Evolutionary conservation across 2,888 invertebrate species (phyloP).

Genomic region (Saturnia japonica): DNA sequence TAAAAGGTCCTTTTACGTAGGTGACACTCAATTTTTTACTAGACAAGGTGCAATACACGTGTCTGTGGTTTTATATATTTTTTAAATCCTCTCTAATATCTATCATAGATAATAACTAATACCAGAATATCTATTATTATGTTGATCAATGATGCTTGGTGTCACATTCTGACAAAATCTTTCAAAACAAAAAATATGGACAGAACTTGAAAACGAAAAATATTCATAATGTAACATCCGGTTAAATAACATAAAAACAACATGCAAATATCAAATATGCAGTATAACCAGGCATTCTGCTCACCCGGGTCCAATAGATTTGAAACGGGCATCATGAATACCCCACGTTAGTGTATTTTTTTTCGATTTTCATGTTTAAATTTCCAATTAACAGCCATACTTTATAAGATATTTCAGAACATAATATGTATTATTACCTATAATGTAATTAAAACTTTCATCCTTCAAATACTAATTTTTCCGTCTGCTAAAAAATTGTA

Average conservation of each 20-base stretch:
- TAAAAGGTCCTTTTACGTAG: not conserved
- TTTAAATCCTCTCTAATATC: not conserved
- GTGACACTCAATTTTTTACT: not conserved
- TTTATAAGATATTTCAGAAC: not conserved
- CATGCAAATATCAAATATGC: constrained; percentile 47
- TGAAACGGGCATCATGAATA: not conserved
- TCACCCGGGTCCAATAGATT: constrained; percentile 23
- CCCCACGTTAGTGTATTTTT: constrained; percentile 7
- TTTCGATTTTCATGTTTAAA: too few species aligned
- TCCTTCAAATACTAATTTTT: not conserved
- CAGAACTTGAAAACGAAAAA: not conserved
- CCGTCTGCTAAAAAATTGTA: too few species aligned
- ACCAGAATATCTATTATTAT: not conserved
- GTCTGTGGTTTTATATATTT: not conserved
- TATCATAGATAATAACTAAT: too few species aligned
- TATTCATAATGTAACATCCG: constrained; percentile 8
- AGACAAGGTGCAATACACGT: not conserved
- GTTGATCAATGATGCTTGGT: not conserved
- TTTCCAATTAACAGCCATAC: too few species aligned
- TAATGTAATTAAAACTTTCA: not conserved
- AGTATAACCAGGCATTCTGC: constrained; percentile 40
- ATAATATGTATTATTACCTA: too few species aligned
- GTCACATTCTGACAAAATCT: not conserved
- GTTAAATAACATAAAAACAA: not conserved
- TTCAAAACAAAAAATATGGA: not conserved